These are phyloP conservation scores for Diogma glabrata DNA, from an alignment of 2,888 invertebrate species.

Conservation along the genomic window DNA sequence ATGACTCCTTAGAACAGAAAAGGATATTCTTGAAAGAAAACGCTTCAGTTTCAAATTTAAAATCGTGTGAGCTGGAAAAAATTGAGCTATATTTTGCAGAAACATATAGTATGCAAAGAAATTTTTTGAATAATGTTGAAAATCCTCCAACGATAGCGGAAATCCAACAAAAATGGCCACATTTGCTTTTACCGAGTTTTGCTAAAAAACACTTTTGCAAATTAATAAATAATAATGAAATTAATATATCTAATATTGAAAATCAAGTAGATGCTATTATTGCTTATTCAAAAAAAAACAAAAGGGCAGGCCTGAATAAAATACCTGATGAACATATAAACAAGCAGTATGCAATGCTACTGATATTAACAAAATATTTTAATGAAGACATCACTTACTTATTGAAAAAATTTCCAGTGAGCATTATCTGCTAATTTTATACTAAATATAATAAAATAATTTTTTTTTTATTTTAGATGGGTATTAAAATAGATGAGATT, in stretches of 20 bases:
- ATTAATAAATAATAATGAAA: too few relatives aligned
- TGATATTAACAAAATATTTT: too few relatives aligned
- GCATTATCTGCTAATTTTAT: background rate
- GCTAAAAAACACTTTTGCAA: too few relatives aligned
- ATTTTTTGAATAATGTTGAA: conserved; percentile 4
- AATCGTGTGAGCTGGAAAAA: background rate
- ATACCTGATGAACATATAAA: too few relatives aligned
- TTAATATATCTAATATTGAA: too few relatives aligned
- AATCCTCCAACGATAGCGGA: background rate
- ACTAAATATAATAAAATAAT: background rate
- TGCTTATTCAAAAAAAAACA: too few relatives aligned
- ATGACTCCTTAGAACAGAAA: background rate
- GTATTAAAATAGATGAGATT: too few relatives aligned
- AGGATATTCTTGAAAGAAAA: background rate
- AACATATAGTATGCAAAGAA: background rate
- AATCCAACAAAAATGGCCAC: too few relatives aligned
- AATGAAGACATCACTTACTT: background rate
- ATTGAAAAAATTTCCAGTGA: background rate
- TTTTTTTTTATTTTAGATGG: background rate
- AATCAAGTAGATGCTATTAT: too few relatives aligned
- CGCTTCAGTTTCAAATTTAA: background rate
- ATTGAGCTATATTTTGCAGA: background rate
- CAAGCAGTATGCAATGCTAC: too few relatives aligned
- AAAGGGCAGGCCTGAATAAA: too few relatives aligned
- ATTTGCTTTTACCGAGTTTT: too few relatives aligned